These are phyloP conservation scores for Pemphigus obesinymphae DNA, from an alignment of 1,140 invertebrate species.

Conservation along the genomic window DNA sequence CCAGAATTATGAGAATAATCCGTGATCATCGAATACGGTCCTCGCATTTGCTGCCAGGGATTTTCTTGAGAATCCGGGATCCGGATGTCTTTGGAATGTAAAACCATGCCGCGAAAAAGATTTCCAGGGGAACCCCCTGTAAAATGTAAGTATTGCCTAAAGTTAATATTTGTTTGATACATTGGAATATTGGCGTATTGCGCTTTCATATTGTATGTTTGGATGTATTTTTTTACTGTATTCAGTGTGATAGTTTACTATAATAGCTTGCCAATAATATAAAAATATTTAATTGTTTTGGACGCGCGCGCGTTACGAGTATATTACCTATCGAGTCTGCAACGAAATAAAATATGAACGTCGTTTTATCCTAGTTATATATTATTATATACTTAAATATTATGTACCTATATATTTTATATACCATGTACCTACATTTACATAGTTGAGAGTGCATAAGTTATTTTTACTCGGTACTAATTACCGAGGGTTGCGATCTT, in stretches of 20 bases:
- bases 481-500: background rate
- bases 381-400: no score
- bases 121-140: slow-evolving; percentile 26
- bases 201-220: no score
- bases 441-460: no score
- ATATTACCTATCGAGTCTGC: background rate
- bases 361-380: no score
- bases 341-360: no score
- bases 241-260: no score
- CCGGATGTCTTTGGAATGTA: slow-evolving; percentile 35
- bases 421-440: no score
- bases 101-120: slow-evolving; percentile 29
- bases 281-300: background rate
- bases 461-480: no score
- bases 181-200: background rate
- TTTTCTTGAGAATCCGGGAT: slow-evolving; percentile 3
- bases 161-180: background rate
- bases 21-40: background rate
- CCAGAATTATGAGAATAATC: background rate
- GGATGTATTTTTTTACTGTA: no score
- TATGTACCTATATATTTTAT: no score
- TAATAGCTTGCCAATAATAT: background rate
- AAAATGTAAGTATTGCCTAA: slow-evolving; percentile 11
- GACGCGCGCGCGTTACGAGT: background rate
- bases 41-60: background rate